Evolutionary conservation across 2,113 vertebrate genomes (phyloP).

Genomic region (Formicarius rufipectus): DNA sequence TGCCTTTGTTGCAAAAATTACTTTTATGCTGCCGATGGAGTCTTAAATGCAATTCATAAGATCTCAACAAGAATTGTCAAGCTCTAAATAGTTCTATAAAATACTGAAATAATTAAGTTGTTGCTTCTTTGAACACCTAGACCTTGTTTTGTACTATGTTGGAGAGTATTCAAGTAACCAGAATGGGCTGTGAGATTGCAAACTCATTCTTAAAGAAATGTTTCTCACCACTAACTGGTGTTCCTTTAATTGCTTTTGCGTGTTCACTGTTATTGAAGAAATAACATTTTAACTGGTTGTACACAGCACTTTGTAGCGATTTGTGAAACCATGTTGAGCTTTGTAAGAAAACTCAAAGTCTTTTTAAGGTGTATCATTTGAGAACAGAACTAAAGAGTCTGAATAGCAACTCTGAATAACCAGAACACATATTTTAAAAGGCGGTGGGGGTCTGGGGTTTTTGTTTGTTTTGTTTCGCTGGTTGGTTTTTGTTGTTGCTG

Average conservation of each 20-base stretch:
- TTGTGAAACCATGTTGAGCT: neutral
- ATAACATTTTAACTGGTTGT: neutral
- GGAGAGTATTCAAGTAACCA: neutral
- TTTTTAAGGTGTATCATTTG: neutral
- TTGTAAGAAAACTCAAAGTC: neutral
- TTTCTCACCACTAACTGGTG: neutral
- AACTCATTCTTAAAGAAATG: neutral
- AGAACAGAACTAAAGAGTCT: neutral
- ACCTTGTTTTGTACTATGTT: neutral
- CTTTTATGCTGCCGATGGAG: neutral
- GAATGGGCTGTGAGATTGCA: neutral
- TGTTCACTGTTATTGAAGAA: neutral
- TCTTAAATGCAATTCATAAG: neutral
- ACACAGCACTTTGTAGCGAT: neutral
- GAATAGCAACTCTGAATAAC: neutral
- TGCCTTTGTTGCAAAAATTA: neutral
- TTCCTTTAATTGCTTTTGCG: neutral
- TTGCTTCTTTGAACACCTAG: neutral
- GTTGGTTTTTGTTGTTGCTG: neutral
- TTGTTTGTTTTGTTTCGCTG: neutral
- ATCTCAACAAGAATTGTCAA: neutral
- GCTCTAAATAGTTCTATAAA: neutral
- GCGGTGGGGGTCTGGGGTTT: neutral
- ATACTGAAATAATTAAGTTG: neutral
- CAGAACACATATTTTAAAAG: neutral